Evolutionary conservation across 37 sponge, comb jelly and placozoan species (phyloP), one percentile per base, ranked within the genome.

Genomic region (Eunapius fragilis): DNA sequence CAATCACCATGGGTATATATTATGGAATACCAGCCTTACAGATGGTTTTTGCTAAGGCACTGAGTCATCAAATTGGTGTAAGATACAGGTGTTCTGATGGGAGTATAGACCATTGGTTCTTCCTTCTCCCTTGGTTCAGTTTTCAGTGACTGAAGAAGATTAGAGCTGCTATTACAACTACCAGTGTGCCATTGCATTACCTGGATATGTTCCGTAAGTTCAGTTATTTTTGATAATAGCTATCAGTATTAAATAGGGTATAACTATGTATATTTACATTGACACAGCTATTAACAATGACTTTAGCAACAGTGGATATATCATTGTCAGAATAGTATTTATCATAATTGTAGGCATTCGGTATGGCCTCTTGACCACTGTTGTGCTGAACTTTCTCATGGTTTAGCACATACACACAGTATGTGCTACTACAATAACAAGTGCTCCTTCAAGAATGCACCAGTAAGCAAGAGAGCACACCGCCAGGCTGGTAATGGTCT

Each of bases 251-350:
- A 58, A 58, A 12, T 58, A 17, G 19, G 58, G 58, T 58, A 19
- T 17, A 58, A 17, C 58, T 13, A 11, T 17, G 17, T 58, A 19
- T n/a, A 1, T 10, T 58, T 2, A 12, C 14, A 17, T 12, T 2
- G 6, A 23, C 70, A 88, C 84, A 31, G 73, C 79, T 25, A 35
- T 86, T 14, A 88, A 88, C 75, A 79, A 47, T 71, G 67, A 88
- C 41, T 89, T 36, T 72, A 92, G 93, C 77, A 88, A 92, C 82
- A 27, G 41, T 89, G 93, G 89, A 4, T 92, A 92, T 36, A 50
- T 88, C 25, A 31, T 85, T 9, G 69, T 92, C 28, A 89, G 93
- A 45, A 24, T 85, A 13, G 73, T 92, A 41, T 89, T 92, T 67
- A 30, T 92, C 23, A 30, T 92, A 13, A 76, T 88, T 58, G 58